A percentile compares a stretch with the other conserved stretches of the same genome.
phyloP scores from a whole-genome alignment of 2,888 invertebrate species.

The Chironomus riparius region DNA sequence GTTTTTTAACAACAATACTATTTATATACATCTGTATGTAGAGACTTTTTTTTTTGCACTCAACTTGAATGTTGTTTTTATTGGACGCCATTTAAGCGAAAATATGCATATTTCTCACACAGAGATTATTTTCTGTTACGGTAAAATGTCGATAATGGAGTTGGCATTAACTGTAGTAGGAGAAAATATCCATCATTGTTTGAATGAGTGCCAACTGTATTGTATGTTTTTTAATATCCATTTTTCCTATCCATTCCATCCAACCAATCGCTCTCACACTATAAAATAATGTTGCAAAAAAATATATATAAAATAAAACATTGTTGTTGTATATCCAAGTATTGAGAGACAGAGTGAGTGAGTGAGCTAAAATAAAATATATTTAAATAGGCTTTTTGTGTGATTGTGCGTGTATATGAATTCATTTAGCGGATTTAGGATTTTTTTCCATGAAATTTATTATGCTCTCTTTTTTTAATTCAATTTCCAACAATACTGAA shows the following conservation, averaged over 20 bases:
- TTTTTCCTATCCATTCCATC: not conserved
- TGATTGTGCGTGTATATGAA: slow-evolving; percentile 27
- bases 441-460: slow-evolving; percentile 26
- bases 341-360: not conserved
- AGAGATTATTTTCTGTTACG: slow-evolving; percentile 19
- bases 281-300: slow-evolving; percentile 2
- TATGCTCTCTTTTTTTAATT: slow-evolving; percentile 21
- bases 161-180: not conserved
- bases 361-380: slow-evolving; percentile 23
- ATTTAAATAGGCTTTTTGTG: slow-evolving; percentile 26
- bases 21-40: too few species aligned
- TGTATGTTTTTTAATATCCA: slow-evolving; percentile 12
- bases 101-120: slow-evolving; percentile 25
- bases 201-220: slow-evolving; percentile 1
- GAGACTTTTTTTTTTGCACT: not conserved
- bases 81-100: slow-evolving; percentile 9
- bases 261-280: slow-evolving; percentile 11
- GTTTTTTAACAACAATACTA: not conserved
- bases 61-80: not conserved
- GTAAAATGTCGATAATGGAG: slow-evolving; percentile 18
- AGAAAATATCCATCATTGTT: not conserved
- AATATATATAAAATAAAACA: not conserved
- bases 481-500: slow-evolving; percentile 11
- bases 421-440: slow-evolving; percentile 26
- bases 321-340: not conserved